Base-by-base conservation (phyloP, 2,888 invertebrate genomes). In the Opisthograptis luteolata region DNA sequence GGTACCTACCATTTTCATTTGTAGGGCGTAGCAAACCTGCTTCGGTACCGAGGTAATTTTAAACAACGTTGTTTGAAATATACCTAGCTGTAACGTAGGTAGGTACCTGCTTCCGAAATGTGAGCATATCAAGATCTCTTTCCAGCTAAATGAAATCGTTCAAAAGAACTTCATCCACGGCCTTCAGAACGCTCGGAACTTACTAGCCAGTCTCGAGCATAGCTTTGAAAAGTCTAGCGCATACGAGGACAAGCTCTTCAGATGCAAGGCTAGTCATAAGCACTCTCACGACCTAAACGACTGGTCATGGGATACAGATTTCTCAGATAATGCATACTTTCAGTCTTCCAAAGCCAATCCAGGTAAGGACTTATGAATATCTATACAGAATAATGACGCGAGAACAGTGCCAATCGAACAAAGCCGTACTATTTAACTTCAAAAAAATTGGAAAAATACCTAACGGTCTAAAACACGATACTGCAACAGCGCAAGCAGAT, bases 141-240 rank as follows among this genome's bases (percentile, higher is more conserved):
- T 30, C 19, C 55, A 76, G 75, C 47, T 58, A 25, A 58, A 63
- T 19, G 51, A 48, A 19, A 40, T 53, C 8, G 34, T 51, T 1
- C 65, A 75, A 36, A 81, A 79, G 44, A 77, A 76, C 58, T 81
- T 83, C 24, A 39, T 73, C 5, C 70, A 70, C 40, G 82, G 84
- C 1, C 42, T 89, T 0, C 73, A 74, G 34, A 86, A 86, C 54
- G 79, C 82, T 3, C 70, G 73, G 2, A 72, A 73, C 12, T 70
- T 88, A 2, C 64, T 90, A 1, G 60, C 66, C 2, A 68, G 66
- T 7, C 66, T 89, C 0, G 82, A 88, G 46, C 66, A 62, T 1
- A 86, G 87, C 42, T 59, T 90, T 1, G 57, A 66, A 19, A 86
- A 86, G 66, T 76, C 82, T 0, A 71, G 45, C 12, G 62, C 70